A percentile compares a stretch with the other conserved stretches of the same genome.
phyloP scores from a whole-genome alignment of 2,113 vertebrate species.

The Eulacestoma nigropectus region DNA sequence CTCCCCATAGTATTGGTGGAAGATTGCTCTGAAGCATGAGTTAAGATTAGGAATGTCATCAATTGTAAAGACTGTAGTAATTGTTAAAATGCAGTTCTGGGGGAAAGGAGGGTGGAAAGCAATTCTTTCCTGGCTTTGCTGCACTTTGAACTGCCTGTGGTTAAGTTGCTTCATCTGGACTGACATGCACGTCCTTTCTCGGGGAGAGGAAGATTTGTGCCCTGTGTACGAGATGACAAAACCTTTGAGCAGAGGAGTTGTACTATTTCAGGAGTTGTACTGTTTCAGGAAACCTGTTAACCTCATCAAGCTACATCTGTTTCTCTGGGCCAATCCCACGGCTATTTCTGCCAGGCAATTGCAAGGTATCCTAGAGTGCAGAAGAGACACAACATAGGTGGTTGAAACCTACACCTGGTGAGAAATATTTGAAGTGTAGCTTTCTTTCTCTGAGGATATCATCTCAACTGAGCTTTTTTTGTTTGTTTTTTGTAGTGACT shows the following conservation, averaged over 20 bases:
- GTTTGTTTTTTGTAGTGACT: neutral
- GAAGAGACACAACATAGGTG: neutral
- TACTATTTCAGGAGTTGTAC: neutral
- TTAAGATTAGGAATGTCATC: neutral
- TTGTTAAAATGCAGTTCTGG: neutral
- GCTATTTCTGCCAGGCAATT: neutral
- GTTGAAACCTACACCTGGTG: neutral
- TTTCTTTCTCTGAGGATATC: neutral
- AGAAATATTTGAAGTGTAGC: neutral
- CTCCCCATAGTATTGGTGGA: neutral
- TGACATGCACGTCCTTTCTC: rapidly evolving
- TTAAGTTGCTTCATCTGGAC: neutral
- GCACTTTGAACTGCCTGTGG: neutral
- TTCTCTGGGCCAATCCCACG: neutral
- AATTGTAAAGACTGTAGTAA: neutral
- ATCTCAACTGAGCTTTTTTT: neutral
- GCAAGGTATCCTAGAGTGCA: neutral
- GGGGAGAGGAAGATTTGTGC: neutral
- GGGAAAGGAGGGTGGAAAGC: neutral
- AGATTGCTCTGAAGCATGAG: neutral
- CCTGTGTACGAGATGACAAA: rapidly evolving
- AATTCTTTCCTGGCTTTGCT: neutral
- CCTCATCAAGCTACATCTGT: neutral
- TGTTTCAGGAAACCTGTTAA: neutral
- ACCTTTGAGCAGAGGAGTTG: neutral